Percentiles rank a stretch among this genome's conserved stretches.
phyloP scores from a whole-genome alignment of 2,888 invertebrate species.

The Amphipyra berbera region DNA sequence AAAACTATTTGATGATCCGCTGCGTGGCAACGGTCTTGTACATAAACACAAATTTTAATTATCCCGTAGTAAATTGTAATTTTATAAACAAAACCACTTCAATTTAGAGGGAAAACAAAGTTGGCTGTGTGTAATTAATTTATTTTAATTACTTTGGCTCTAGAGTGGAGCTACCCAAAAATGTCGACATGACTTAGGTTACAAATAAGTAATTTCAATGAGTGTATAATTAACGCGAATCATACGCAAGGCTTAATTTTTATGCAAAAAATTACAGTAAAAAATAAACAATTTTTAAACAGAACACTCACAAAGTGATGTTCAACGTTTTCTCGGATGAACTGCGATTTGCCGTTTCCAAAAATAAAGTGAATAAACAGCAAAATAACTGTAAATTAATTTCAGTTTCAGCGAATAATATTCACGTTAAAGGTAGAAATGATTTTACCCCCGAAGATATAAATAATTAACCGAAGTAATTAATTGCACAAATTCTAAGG shows the following conservation, averaged over 20 bases:
- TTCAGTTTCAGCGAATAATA: too few species aligned
- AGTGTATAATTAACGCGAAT: not conserved
- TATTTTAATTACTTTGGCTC: conserved; percentile 11
- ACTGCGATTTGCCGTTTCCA: too few species aligned
- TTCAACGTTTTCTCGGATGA: too few species aligned
- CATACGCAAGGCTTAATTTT: not conserved
- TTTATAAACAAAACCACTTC: conserved; percentile 26
- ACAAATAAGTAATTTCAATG: conserved; percentile 7
- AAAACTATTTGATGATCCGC: conserved; percentile 34
- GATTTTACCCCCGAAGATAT: too few species aligned
- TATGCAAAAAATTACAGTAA: not conserved
- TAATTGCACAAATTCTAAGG: too few species aligned
- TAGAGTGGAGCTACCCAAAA: conserved; percentile 8
- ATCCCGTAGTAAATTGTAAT: conserved; percentile 17
- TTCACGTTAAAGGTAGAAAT: too few species aligned
- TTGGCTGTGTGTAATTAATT: conserved; percentile 8
- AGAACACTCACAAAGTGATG: too few species aligned
- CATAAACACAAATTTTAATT: conserved; percentile 16
- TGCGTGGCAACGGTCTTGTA: conserved; percentile 6
- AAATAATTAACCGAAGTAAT: too few species aligned
- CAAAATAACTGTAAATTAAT: too few species aligned
- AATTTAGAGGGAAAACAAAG: conserved; percentile 12
- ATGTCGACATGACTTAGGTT: conserved; percentile 5
- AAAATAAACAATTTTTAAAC: not conserved
- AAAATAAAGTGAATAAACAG: too few species aligned